Evolutionary conservation across 1,140 invertebrate species (phyloP).

Genomic region (Zeugodacus cucurbitae): DNA sequence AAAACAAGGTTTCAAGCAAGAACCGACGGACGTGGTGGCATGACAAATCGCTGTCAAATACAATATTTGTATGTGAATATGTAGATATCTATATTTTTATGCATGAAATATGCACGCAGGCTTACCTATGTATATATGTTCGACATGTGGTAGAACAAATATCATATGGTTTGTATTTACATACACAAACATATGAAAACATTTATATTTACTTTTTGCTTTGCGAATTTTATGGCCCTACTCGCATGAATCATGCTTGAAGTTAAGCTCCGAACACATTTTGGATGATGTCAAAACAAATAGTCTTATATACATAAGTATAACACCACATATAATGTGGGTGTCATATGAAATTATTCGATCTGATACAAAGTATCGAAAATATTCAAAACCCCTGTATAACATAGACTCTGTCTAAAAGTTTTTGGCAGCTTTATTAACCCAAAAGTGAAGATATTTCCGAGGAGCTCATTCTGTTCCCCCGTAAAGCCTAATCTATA

Average conservation of each 20-base stretch:
- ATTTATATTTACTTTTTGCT: background rate
- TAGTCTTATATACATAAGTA: too few species aligned
- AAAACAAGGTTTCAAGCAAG: background rate
- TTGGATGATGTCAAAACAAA: too few species aligned
- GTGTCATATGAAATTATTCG: too few species aligned
- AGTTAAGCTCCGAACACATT: background rate
- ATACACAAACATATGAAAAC: background rate
- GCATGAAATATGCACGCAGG: background rate
- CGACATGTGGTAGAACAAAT: background rate
- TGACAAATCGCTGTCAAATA: conserved; percentile 28
- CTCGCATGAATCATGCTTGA: background rate
- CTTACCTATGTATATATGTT: background rate
- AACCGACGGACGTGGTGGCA: background rate
- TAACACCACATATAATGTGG: too few species aligned
- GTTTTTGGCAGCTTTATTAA: too few species aligned
- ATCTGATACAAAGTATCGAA: too few species aligned
- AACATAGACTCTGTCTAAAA: too few species aligned
- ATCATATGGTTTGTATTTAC: background rate
- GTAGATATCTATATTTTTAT: background rate
- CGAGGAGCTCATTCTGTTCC: too few species aligned
- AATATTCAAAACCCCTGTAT: too few species aligned
- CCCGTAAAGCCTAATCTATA: too few species aligned
- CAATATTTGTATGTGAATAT: background rate
- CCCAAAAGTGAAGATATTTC: too few species aligned
- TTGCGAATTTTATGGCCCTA: background rate